These are phyloP conservation scores for Calliphora vomitoria DNA, from an alignment of 2,888 invertebrate species.

Conservation along the genomic window DNA sequence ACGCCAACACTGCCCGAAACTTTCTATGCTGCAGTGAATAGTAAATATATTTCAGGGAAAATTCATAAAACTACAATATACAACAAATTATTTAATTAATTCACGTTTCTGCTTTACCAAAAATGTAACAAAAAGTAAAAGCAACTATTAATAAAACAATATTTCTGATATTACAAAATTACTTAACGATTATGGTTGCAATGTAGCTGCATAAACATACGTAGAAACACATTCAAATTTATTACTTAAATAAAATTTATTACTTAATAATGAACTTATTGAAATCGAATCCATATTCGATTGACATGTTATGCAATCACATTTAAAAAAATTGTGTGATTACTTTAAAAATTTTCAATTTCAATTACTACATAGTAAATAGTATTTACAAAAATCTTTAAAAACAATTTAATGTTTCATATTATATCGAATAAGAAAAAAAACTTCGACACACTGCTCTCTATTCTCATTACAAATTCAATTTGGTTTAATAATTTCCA, in stretches of 20 bases:
- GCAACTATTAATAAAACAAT: background rate
- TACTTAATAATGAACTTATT: background rate
- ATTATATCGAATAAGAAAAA: no score
- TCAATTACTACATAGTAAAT: no score
- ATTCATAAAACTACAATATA: no score
- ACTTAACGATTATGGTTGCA: background rate
- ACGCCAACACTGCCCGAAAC: background rate
- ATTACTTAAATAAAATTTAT: no score
- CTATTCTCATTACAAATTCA: no score
- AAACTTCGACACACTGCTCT: no score
- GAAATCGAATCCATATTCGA: background rate
- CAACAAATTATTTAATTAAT: slow-evolving; percentile 30
- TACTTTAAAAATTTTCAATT: no score
- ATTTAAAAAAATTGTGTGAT: background rate
- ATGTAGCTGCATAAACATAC: no score
- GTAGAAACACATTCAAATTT: background rate
- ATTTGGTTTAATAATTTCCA: no score
- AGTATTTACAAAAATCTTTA: no score
- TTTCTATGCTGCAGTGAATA: slow-evolving; percentile 17
- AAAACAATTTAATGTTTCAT: no score
- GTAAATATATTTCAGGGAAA: background rate
- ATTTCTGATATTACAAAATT: background rate
- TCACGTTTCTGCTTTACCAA: slow-evolving; percentile 55
- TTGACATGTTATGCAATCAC: background rate
- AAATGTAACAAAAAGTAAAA: slow-evolving; percentile 51